Percentiles rank a stretch among this genome's conserved stretches.
Conservation (phyloP, 23 tunicate species). For the Pegea sp. region DNA sequence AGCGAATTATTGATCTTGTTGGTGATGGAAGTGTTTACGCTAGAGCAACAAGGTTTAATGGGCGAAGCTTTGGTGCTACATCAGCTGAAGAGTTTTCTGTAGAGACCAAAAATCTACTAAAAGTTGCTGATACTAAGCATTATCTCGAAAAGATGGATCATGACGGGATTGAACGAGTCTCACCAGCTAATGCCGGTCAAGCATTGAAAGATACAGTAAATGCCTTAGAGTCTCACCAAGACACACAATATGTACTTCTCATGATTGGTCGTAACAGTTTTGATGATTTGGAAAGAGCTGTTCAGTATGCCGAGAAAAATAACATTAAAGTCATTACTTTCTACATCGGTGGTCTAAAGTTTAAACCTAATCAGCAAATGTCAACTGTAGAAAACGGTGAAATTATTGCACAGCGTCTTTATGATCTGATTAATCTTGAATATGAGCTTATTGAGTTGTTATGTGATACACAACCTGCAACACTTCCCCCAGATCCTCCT, state of each 20-base stretch:
- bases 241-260: conserved; percentile 2
- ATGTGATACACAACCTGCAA: conserved; percentile 7
- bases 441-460: conserved; percentile 41
- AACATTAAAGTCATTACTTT: conserved; percentile 18
- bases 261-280: conserved; percentile 14
- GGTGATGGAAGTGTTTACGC: neutral
- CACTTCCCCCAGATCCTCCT: conserved; percentile 1
- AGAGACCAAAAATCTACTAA: neutral
- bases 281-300: conserved; percentile 12
- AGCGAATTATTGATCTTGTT: neutral
- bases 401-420: conserved; percentile 2
- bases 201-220: conserved; percentile 14
- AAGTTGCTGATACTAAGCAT: neutral
- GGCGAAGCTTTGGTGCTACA: conserved; percentile 8
- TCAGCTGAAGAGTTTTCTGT: conserved; percentile 10
- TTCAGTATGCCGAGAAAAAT: conserved; percentile 1
- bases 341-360: conserved; percentile 7
- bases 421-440: conserved; percentile 6
- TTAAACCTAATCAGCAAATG: conserved; percentile 1
- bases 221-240: neutral
- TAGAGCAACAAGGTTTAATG: conserved; percentile 7
- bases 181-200: conserved; percentile 21
- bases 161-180: conserved; percentile 1
- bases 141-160: conserved; percentile 6
- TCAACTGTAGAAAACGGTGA: conserved; percentile 22